A percentile compares a stretch with the other conserved stretches of the same genome.
Evolutionary conservation across 2,797 vertebrate species (phyloP).

Genomic region (Myiotriccus ornatus): DNA sequence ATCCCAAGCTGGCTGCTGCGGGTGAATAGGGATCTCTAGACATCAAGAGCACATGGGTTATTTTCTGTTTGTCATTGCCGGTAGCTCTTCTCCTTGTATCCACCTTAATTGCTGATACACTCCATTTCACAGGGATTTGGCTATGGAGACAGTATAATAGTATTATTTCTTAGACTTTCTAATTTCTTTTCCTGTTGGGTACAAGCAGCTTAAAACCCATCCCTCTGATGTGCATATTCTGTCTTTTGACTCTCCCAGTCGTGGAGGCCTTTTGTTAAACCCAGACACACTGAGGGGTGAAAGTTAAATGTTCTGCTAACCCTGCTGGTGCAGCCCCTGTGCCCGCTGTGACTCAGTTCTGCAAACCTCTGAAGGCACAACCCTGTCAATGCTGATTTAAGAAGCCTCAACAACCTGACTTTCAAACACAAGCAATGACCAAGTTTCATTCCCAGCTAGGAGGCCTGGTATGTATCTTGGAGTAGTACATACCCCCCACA

Average conservation of each 20-base stretch:
- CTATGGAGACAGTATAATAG: neutral
- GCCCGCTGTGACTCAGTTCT: neutral
- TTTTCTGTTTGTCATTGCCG: neutral
- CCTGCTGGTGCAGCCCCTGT: neutral
- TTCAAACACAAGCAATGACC: neutral
- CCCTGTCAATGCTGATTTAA: neutral
- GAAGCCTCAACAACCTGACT: neutral
- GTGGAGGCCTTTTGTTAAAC: neutral
- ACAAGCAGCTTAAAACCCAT: neutral
- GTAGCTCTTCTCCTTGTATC: neutral
- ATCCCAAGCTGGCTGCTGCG: accelerated
- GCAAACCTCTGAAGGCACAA: neutral
- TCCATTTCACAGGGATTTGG: neutral
- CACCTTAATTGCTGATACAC: neutral
- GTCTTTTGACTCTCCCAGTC: neutral
- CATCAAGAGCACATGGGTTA: neutral
- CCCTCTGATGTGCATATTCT: neutral
- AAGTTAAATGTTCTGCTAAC: neutral
- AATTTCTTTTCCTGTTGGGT: neutral
- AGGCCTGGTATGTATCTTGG: neutral
- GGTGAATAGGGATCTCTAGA: neutral
- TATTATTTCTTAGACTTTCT: neutral
- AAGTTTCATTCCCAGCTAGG: neutral
- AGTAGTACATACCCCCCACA: accelerated
- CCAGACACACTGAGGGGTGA: neutral